Evolutionary conservation across 2,888 invertebrate genomes (phyloP).

Genomic region (Noctua fimbriata): DNA sequence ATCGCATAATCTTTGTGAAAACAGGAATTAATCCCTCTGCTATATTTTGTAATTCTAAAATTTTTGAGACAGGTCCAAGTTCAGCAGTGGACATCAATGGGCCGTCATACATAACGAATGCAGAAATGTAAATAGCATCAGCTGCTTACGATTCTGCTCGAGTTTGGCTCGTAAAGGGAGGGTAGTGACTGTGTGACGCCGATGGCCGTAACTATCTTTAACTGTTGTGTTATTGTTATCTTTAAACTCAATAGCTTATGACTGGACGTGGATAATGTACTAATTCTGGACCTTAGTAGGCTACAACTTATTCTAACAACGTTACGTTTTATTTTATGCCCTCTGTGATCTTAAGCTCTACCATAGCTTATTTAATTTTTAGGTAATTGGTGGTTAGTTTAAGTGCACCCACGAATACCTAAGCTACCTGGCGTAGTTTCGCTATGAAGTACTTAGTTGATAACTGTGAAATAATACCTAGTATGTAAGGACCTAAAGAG

Average conservation of each 20-base stretch:
- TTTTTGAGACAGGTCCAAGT: not conserved
- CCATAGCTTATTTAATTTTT: not conserved
- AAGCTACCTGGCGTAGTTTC: not conserved
- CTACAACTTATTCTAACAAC: not conserved
- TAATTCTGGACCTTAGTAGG: not conserved
- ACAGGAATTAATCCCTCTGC: too few species aligned
- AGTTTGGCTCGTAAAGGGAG: conserved; percentile 41
- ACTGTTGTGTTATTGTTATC: conserved; percentile 25
- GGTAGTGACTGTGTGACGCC: conserved; percentile 50
- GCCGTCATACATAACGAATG: not conserved
- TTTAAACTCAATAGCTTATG: conserved; percentile 45
- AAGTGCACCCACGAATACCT: not conserved
- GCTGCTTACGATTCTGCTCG: conserved; percentile 49
- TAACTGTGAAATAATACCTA: not conserved
- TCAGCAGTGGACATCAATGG: not conserved
- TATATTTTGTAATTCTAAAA: not conserved
- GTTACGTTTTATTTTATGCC: not conserved
- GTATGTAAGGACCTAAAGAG: not conserved
- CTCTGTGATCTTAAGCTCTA: not conserved
- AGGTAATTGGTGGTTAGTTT: not conserved
- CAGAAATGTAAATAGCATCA: conserved; percentile 11
- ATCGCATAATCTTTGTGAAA: not conserved
- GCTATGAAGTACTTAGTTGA: not conserved
- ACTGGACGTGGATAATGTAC: conserved; percentile 32
- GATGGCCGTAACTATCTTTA: conserved; percentile 8